A percentile compares a stretch with the other conserved stretches of the same genome.
These are phyloP conservation scores for Sylvicapra grimmia DNA, from an alignment of 2,113 vertebrate genomes.

Conservation along the genomic window DNA sequence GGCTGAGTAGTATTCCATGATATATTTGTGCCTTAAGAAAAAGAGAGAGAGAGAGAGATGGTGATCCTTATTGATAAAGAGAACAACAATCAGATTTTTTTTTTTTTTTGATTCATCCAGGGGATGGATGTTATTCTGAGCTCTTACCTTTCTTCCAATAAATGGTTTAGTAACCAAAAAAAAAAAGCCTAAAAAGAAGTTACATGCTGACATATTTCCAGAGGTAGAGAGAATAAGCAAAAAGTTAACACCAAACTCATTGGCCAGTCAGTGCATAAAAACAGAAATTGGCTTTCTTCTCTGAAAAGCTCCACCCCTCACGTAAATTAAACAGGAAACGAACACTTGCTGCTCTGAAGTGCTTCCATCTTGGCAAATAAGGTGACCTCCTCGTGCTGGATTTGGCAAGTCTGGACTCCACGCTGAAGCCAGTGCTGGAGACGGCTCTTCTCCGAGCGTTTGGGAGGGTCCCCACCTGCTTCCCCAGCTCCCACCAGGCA, in stretches of 20 bases:
- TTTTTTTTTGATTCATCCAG: neutral
- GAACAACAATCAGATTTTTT: neutral
- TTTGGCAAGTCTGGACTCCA: neutral
- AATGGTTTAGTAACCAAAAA: neutral
- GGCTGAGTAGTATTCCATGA: too few relatives aligned
- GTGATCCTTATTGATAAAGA: too few relatives aligned
- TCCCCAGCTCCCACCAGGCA: neutral
- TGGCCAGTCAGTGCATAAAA: neutral
- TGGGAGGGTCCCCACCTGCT: neutral
- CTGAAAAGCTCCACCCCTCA: neutral
- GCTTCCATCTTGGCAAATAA: neutral
- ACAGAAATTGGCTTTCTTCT: neutral
- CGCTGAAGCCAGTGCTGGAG: neutral
- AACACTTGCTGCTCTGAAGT: neutral
- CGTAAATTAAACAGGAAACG: neutral
- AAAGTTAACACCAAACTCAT: neutral
- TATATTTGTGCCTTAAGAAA: too few relatives aligned
- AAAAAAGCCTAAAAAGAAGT: neutral
- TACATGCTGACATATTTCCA: neutral
- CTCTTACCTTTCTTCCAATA: neutral
- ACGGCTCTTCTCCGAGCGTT: accelerated
- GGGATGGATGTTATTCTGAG: neutral
- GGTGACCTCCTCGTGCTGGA: too few relatives aligned
- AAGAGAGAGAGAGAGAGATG: too few relatives aligned
- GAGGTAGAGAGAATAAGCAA: neutral